Evolutionary conservation across 1,140 invertebrate species (phyloP), one percentile per base, ranked within the genome.

Genomic region (Psilanteris sp.): DNA sequence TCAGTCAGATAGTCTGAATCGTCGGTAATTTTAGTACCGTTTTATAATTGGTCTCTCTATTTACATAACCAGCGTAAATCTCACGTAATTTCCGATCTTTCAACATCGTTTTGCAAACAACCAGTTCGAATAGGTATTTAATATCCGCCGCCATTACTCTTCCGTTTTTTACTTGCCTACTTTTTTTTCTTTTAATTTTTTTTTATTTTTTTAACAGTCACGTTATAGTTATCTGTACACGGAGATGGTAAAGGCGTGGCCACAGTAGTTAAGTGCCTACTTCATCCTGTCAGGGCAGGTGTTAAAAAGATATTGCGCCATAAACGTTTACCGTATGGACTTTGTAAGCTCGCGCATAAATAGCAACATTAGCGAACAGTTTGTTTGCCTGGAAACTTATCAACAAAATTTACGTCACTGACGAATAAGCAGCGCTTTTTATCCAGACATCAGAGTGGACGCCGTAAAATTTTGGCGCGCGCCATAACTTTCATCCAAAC

Each of bases 231-330:
- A 66, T 61, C 46, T 59, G 34, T 64, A 64, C 52, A 32, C 6
- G 39, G 55, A 27, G 73, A 70, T 66, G 52, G 50, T 20, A 59
- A 64, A 66, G 73, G 73, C 73, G 66, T 70, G 64, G 73, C 39
- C 57, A 59, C 57, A 24, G 66, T 64, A 70, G 73, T 70, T 64
- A 64, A 70, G 73, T 59, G 73, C 66, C 64, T 66, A 61, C 73
- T 70, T 70, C 66, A 70, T 76, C 72, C 72, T 70, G 64, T 52
- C 64, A 59, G 37, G 66, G 66, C 66, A 77, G 74, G 74, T 66
- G 66, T 66, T 76, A 70, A 70, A 66, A 76, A 70, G 73, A 66
- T 76, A 76, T 76, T 70, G 64, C 52, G 74, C 52, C 32, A 64
- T 71, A 67, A 77, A 71, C 66, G 66, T 61, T 71, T 52, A 67